phyloP scores from a whole-genome alignment of 1,140 invertebrate genomes.

The Paramacrobiotus metropolitanus region DNA sequence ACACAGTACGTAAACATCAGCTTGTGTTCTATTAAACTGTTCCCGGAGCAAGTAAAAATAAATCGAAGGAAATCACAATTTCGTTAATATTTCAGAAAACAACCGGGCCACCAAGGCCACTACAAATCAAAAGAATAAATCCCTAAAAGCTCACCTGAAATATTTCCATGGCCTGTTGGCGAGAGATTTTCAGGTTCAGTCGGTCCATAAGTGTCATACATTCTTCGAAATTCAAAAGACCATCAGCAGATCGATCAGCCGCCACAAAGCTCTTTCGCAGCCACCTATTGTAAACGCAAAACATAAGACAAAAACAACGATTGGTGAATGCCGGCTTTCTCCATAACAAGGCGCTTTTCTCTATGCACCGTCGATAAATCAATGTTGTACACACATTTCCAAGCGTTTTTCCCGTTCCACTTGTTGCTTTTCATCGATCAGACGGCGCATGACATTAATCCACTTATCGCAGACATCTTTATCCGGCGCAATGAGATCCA shows the following conservation, averaged over 20 bases:
- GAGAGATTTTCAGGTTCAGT: constrained; percentile 17
- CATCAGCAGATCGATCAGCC: constrained; percentile 26
- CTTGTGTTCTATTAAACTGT: too few species aligned
- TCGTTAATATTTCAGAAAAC: too few species aligned
- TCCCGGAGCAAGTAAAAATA: too few species aligned
- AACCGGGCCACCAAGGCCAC: too few species aligned
- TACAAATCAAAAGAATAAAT: background rate
- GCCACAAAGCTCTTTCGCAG: constrained; percentile 24
- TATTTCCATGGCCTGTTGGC: background rate
- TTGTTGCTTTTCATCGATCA: background rate
- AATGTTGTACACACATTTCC: background rate
- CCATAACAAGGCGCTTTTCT: too few species aligned
- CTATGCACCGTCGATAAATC: too few species aligned
- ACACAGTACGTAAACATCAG: too few species aligned
- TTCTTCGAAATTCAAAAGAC: constrained; percentile 24
- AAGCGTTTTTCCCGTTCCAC: background rate
- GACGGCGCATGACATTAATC: background rate
- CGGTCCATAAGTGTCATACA: constrained; percentile 22
- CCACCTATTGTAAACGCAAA: constrained; percentile 20
- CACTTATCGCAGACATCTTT: background rate
- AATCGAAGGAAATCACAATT: too few species aligned
- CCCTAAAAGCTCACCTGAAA: background rate
- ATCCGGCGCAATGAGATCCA: background rate
- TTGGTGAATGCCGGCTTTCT: too few species aligned
- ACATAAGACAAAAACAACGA: too few species aligned